phyloP scores from a whole-genome alignment of 2,113 vertebrate species.

The mouse (Mus musculus) region DNA sequence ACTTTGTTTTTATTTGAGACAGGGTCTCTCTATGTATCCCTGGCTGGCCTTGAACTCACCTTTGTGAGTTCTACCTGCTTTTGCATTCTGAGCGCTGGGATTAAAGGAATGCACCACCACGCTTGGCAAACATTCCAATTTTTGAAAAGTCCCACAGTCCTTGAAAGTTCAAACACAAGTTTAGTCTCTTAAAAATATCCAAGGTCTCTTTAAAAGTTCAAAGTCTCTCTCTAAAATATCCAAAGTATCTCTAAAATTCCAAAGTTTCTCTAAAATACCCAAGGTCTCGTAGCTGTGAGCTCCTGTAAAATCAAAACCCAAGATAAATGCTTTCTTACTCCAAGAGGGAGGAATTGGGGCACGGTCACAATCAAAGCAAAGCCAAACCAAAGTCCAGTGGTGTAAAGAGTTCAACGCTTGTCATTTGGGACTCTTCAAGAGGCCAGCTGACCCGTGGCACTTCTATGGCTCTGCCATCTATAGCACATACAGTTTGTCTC shows the following conservation, averaged over 20 bases:
- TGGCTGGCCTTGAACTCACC: neutral
- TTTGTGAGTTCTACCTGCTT: too few relatives aligned
- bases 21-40: neutral
- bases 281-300: neutral
- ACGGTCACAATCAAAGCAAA: neutral
- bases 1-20: neutral
- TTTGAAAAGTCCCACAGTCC: neutral
- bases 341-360: neutral
- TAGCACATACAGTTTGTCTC: neutral
- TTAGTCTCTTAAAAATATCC: neutral
- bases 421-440: neutral
- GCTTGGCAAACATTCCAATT: neutral
- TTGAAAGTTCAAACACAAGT: neutral
- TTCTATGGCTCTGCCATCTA: neutral
- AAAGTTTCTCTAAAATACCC: neutral
- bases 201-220: neutral
- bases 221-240: neutral
- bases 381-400: neutral
- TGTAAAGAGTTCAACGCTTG: neutral
- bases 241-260: neutral
- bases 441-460: neutral
- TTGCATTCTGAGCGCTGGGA: neutral
- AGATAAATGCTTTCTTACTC: neutral
- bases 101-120: neutral
- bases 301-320: neutral